A percentile compares a stretch with the other conserved stretches of the same genome.
These are phyloP conservation scores for Emydura subglobosa DNA, from an alignment of 2,113 vertebrate species.

Conservation along the genomic window DNA sequence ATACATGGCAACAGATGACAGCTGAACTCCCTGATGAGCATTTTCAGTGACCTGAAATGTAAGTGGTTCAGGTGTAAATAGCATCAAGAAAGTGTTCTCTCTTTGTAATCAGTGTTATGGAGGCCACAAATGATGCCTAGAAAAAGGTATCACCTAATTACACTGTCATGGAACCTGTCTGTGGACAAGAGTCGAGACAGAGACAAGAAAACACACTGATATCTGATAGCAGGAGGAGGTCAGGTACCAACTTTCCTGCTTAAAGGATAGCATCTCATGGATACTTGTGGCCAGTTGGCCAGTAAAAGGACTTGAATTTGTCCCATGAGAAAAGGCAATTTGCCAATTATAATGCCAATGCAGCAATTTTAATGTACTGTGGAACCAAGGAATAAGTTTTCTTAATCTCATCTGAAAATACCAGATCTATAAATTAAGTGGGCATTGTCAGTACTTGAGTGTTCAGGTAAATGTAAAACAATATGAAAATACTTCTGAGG, in stretches of 20 bases:
- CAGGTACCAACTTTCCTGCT: not conserved
- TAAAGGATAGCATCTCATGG: not conserved
- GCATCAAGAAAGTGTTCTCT: no score
- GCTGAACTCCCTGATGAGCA: not conserved
- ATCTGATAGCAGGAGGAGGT: not conserved
- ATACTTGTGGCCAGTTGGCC: not conserved
- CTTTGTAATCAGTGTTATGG: not conserved
- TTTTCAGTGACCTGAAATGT: not conserved
- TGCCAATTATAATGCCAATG: not conserved
- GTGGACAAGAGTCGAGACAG: not conserved
- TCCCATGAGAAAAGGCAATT: not conserved
- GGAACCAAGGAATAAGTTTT: not conserved
- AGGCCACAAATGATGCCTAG: not conserved
- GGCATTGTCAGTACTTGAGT: not conserved
- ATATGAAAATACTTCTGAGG: not conserved
- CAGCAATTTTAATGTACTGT: not conserved
- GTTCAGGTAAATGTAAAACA: not conserved
- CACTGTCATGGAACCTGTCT: not conserved
- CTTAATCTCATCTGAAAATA: not conserved
- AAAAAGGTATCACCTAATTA: not conserved
- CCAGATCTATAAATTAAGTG: not conserved
- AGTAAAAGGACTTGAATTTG: not conserved
- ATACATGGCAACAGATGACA: not conserved
- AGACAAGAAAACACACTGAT: not conserved
- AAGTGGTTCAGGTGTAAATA: not conserved